Conservation (phyloP, 2,888 invertebrate genomes). For the Agriotes lineatus region DNA sequence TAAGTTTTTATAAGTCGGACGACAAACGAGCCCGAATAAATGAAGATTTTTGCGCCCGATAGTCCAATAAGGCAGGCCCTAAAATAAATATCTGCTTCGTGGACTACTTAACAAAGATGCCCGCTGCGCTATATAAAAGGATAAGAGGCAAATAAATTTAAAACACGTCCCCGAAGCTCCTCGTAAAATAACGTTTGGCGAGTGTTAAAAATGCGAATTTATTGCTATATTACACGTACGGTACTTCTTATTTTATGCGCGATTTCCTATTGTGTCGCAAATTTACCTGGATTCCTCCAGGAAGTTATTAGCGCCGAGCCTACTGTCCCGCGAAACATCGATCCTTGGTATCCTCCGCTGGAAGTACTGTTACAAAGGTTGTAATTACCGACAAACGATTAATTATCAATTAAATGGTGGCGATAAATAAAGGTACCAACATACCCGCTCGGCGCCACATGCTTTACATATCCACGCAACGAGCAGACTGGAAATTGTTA, state of each 20-base stretch:
- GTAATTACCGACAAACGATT: conserved; percentile 61
- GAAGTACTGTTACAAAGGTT: conserved; percentile 44
- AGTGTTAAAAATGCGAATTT: conserved; percentile 43
- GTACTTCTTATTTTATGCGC: conserved; percentile 21
- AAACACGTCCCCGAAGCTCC: conserved; percentile 43
- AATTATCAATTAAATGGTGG: conserved; percentile 62
- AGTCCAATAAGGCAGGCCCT: conserved; percentile 51
- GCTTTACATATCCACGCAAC: conserved; percentile 43
- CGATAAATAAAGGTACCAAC: conserved; percentile 58
- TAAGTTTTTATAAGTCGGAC: conserved; percentile 10
- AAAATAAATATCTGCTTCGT: conserved; percentile 56
- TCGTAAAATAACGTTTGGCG: conserved; percentile 41
- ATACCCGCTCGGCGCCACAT: conserved; percentile 52
- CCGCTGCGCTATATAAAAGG: conserved; percentile 50
- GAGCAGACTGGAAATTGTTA: conserved; percentile 35
- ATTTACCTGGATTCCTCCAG: conserved; percentile 10
- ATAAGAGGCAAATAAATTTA: conserved; percentile 47
- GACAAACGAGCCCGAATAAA: conserved; percentile 25
- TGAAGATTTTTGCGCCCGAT: conserved; percentile 31
- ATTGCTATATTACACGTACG: conserved; percentile 36
- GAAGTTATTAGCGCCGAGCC: neutral
- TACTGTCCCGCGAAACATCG: neutral
- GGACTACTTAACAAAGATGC: conserved; percentile 55
- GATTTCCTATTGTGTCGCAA: conserved; percentile 11
- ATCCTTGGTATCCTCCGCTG: conserved; percentile 5